A percentile compares a stretch with the other conserved stretches of the same genome.
Evolutionary conservation across 1,140 invertebrate species (phyloP).

Genomic region (Sesamia nonagrioides): DNA sequence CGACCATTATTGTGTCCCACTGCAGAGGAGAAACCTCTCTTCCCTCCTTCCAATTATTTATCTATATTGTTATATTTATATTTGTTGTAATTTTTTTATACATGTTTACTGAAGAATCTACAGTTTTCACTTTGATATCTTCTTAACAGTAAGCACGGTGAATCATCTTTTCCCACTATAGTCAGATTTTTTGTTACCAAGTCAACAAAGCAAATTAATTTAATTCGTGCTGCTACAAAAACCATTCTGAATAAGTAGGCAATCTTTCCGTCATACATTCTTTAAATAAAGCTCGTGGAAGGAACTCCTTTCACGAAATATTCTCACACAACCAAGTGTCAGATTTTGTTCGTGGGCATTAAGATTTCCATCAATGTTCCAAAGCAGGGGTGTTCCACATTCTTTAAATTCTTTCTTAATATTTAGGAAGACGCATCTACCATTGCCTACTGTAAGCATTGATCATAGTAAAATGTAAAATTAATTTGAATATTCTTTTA

Average conservation of each 20-base stretch:
- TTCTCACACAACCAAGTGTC: constrained; percentile 36
- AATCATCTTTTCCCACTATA: too few species aligned
- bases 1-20: too few species aligned
- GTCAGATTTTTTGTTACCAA: background rate
- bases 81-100: too few species aligned
- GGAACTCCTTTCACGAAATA: constrained; percentile 48
- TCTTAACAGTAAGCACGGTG: too few species aligned
- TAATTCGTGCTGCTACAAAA: background rate
- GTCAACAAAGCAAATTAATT: background rate
- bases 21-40: too few species aligned
- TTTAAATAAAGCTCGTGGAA: background rate
- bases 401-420: background rate
- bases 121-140: too few species aligned
- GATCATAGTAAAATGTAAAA: too few species aligned
- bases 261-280: constrained; percentile 24
- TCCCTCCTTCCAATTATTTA: too few species aligned
- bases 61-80: too few species aligned
- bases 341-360: constrained; percentile 7
- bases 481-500: too few species aligned
- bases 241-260: background rate
- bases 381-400: background rate
- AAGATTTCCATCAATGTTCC: constrained; percentile 27
- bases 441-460: background rate
- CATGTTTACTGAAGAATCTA: too few species aligned
- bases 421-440: background rate